Conservation (phyloP, 2,113 vertebrate genomes). For the Colaptes auratus region DNA sequence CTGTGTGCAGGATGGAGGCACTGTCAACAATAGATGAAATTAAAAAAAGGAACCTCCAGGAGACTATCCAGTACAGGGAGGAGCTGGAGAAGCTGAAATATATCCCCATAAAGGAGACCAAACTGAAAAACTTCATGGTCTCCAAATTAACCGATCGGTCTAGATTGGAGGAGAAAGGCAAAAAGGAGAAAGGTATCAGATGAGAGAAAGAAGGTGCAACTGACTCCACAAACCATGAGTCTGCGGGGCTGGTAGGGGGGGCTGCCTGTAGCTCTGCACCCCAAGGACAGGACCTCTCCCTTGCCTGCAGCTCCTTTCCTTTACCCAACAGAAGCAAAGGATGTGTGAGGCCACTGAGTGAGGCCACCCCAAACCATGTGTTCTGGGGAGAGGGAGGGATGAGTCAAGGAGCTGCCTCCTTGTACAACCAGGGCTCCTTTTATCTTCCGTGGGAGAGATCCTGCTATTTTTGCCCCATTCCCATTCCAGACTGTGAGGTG, state of each 20-base stretch:
- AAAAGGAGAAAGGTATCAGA: slow-evolving; percentile 62
- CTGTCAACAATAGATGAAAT: slow-evolving; percentile 58
- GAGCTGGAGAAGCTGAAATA: slow-evolving; percentile 63
- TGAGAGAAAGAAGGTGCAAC: neutral
- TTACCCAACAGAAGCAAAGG: neutral
- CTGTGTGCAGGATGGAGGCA: slow-evolving; percentile 58
- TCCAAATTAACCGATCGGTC: slow-evolving; percentile 49
- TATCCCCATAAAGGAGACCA: slow-evolving; percentile 39
- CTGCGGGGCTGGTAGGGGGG: fast-evolving
- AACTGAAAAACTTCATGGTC: slow-evolving; percentile 69
- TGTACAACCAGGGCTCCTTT: neutral
- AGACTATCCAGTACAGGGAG: slow-evolving; percentile 55
- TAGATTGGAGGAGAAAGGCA: slow-evolving; percentile 46
- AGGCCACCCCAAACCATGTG: neutral
- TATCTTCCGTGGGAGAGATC: neutral
- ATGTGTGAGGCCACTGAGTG: neutral
- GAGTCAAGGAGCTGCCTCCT: neutral
- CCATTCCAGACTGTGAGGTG: neutral
- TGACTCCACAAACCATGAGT: fast-evolving
- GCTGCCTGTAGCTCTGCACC: neutral
- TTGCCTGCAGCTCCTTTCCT: neutral
- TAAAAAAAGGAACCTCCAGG: slow-evolving; percentile 51
- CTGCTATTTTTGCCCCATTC: neutral
- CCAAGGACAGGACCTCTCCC: neutral
- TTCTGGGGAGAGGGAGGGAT: neutral